Evolutionary conservation across 2,113 vertebrate species (phyloP).

Genomic region (Pollimyrus isidori): DNA sequence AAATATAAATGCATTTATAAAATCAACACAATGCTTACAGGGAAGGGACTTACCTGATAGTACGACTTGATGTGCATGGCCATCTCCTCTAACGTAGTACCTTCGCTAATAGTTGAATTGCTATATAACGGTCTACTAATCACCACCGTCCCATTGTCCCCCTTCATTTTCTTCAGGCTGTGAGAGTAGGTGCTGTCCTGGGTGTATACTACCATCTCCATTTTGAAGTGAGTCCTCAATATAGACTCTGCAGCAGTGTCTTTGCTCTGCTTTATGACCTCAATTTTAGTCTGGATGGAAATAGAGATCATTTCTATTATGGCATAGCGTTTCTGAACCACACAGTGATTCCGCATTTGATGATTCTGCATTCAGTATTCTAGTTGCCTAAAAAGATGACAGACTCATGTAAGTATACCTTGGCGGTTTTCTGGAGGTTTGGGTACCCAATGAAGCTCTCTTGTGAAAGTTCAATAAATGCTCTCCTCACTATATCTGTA

Average conservation of each 20-base stretch:
- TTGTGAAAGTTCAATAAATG: slow-evolving; percentile 50
- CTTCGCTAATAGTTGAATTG: slow-evolving; percentile 1
- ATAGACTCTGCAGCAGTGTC: slow-evolving; percentile 47
- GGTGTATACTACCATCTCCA: slow-evolving; percentile 76
- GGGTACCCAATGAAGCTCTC: slow-evolving; percentile 52
- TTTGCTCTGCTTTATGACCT: slow-evolving; percentile 57
- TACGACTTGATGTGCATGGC: slow-evolving; percentile 50
- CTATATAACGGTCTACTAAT: too few relatives aligned
- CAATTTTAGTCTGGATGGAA: slow-evolving; percentile 59
- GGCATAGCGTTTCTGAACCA: neutral
- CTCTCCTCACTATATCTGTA: slow-evolving; percentile 49
- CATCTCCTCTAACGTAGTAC: slow-evolving; percentile 42
- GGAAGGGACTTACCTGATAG: slow-evolving; percentile 44
- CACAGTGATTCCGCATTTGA: neutral
- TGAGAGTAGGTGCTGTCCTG: slow-evolving; percentile 65
- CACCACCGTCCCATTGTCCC: accelerated
- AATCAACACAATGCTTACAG: neutral
- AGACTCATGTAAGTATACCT: slow-evolving; percentile 34
- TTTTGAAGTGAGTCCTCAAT: slow-evolving; percentile 71
- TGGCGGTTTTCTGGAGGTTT: slow-evolving; percentile 54
- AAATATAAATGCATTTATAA: neutral
- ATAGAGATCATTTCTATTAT: neutral
- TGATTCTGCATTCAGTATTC: neutral
- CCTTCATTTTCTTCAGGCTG: neutral
- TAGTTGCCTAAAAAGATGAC: neutral